Base-by-base conservation (phyloP, 2,888 invertebrate species). In the Drosophila meridiana region DNA sequence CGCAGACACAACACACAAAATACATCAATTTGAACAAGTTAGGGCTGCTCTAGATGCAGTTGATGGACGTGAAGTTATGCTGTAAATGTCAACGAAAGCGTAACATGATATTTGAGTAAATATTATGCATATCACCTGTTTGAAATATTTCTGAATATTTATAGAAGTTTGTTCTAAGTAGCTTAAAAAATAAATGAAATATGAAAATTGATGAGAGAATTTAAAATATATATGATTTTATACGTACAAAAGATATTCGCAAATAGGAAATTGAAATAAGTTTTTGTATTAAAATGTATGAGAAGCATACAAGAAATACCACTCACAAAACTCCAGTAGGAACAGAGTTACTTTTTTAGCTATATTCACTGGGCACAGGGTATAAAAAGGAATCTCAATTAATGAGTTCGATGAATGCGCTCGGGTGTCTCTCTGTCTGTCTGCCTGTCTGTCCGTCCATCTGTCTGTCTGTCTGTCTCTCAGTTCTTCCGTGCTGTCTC, bases 321-420 rank as follows among this genome's bases (percentile, higher is more conserved):
- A 20, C 20, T 20, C 30, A 9, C 2, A 9, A 4, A 0, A n/a
- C 8, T n/a, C 7, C 2, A 13, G 26, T 14, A 11, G 5, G 2
- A 7, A 4, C 2, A 53, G 34, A 3, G 34, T 13, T 20, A 20
- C 20, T n/a, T 13, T 7, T 32, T 6, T n/a, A 14, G 8, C 0
- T 14, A 7, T 0, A 2, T n/a, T 20, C 20, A 40, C 13, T 40
- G 40, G 0, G 14, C 9, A 14, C 40, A 40, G 60, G 60, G 60
- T 42, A 60, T 50, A 32, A 84, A 87, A 82, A 88, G 80, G 78
- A 83, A 83, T 86, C 89, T 82, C 89, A 89, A 90, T 90, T 90
- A 90, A 88, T 90, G 90, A 89, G 89, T 90, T 89, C 90, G 82
- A 82, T 88, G 82, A 86, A 80, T 82, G 61, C 73, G 80, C 75